Evolutionary conservation across 2,888 invertebrate species (phyloP).

Genomic region (Drosophila quinaria): DNA sequence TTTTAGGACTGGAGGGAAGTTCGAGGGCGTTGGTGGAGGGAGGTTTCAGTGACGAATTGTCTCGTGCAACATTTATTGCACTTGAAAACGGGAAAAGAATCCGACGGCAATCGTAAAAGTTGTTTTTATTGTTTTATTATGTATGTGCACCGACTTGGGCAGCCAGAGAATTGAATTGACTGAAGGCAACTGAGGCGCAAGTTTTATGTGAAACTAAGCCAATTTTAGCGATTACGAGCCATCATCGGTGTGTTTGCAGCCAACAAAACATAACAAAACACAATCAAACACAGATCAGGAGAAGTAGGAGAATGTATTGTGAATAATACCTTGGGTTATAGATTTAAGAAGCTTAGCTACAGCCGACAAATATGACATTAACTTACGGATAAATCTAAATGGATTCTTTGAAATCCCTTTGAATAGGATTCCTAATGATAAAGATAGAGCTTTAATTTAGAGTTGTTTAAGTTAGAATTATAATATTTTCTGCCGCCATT

Average conservation of each 20-base stretch:
- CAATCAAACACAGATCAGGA: conserved; percentile 8
- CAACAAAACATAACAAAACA: conserved; percentile 73
- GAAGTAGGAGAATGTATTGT: not conserved
- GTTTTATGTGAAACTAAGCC: conserved; percentile 75
- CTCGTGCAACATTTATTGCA: conserved; percentile 75
- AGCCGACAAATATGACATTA: conserved; percentile 44
- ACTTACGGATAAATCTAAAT: conserved; percentile 14
- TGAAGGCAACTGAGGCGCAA: conserved; percentile 11
- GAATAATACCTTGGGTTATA: conserved; percentile 37
- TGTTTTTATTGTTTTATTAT: conserved; percentile 75
- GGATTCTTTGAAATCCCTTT: conserved; percentile 9
- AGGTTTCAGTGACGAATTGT: conserved; percentile 66
- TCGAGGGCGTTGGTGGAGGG: not conserved
- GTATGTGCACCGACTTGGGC: conserved; percentile 56
- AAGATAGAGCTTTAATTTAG: not conserved
- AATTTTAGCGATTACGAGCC: conserved; percentile 71
- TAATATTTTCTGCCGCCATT: no score
- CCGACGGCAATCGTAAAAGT: conserved; percentile 68
- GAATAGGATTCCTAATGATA: not conserved
- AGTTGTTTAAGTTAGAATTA: not conserved
- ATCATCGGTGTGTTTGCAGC: conserved; percentile 77
- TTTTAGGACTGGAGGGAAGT: not conserved
- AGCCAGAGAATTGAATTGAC: not conserved
- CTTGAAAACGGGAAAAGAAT: conserved; percentile 59
- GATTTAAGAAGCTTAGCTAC: conserved; percentile 22